These are phyloP conservation scores for Gastrophryne carolinensis DNA, from an alignment of 2,797 vertebrate species.

Conservation along the genomic window DNA sequence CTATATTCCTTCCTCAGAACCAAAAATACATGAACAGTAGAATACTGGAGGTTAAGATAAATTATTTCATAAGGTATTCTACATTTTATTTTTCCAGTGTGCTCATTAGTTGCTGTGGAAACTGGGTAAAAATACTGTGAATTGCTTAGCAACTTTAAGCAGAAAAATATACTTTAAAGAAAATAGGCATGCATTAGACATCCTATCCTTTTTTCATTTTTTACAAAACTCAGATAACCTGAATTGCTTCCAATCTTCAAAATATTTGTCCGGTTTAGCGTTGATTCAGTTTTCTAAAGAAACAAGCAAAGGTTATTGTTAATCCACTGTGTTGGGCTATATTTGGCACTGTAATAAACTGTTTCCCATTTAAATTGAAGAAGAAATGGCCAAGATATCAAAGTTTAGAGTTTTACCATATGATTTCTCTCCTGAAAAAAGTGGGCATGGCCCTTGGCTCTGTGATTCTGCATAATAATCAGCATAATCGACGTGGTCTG, in stretches of 20 bases:
- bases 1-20: not conserved
- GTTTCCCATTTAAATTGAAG: no score
- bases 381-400: no score
- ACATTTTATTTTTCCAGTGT: not conserved
- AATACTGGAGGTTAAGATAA: not conserved
- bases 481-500: no score
- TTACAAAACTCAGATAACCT: not conserved
- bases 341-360: no score
- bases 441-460: no score
- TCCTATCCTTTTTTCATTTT: not conserved
- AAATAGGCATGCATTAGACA: not conserved
- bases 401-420: no score
- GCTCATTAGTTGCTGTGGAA: slow-evolving; percentile 24
- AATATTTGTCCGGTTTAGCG: not conserved
- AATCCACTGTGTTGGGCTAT: no score
- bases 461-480: no score
- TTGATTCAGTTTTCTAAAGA: not conserved
- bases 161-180: slow-evolving; percentile 22
- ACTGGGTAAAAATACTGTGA: slow-evolving; percentile 16
- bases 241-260: not conserved
- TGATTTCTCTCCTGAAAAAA: no score
- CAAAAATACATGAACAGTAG: not conserved
- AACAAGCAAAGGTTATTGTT: no score
- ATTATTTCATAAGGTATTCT: not conserved
- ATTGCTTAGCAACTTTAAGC: slow-evolving; percentile 30